These are phyloP conservation scores for Galaxias olidus DNA, from an alignment of 2,797 vertebrate genomes.

Conservation along the genomic window DNA sequence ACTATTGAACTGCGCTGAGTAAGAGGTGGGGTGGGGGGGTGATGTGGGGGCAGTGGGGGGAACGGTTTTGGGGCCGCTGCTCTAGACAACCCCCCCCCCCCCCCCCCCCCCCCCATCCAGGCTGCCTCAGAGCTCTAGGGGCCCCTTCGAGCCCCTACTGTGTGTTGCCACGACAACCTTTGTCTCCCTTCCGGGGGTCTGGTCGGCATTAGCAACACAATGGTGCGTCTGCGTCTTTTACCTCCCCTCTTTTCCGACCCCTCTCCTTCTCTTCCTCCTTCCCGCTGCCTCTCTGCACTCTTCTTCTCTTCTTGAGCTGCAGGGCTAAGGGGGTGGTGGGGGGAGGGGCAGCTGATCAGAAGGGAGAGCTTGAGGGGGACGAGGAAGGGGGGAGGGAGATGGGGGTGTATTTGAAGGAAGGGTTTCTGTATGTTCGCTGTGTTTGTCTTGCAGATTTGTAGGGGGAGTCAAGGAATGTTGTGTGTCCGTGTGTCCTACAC, in stretches of 20 bases:
- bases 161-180: constrained; percentile 81
- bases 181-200: constrained; percentile 67
- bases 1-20: too few species aligned
- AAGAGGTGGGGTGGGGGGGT: constrained; percentile 26
- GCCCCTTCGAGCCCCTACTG: constrained; percentile 67
- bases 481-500: too few species aligned
- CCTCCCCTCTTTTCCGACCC: constrained; percentile 5
- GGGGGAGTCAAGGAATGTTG: too few species aligned
- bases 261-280: neutral
- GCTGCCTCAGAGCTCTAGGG: constrained; percentile 51
- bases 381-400: too few species aligned
- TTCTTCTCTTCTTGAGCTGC: neutral
- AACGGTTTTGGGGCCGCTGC: constrained; percentile 19
- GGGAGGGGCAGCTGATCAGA: too few species aligned
- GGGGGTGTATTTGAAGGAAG: too few species aligned
- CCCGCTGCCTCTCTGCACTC: neutral
- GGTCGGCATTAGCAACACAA: constrained; percentile 78
- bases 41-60: constrained; percentile 29
- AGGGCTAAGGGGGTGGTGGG: too few species aligned
- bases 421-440: too few species aligned
- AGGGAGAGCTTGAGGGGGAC: too few species aligned
- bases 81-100: constrained; percentile 8
- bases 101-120: constrained; percentile 23
- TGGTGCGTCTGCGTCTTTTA: constrained; percentile 32
- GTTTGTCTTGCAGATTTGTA: too few species aligned